These are phyloP conservation scores for Sebastes nivosus DNA, from an alignment of 2,797 vertebrate species.

Conservation along the genomic window DNA sequence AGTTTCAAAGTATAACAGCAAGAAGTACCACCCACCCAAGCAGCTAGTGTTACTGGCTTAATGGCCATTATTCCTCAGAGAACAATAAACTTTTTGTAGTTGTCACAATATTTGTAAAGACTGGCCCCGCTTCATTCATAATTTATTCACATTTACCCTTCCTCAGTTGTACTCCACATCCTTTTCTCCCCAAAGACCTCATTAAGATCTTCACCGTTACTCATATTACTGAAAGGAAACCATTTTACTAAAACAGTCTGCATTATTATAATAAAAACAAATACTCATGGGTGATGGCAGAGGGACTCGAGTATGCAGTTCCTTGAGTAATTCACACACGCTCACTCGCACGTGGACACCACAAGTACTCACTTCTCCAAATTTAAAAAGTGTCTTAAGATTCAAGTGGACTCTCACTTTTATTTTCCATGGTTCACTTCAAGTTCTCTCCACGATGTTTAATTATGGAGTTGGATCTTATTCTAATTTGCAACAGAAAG, in stretches of 20 bases:
- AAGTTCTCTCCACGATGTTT: neutral
- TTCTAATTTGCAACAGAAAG: slow-evolving; percentile 5
- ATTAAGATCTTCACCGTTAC: slow-evolving; percentile 29
- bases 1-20: neutral
- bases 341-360: neutral
- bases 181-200: slow-evolving; percentile 26
- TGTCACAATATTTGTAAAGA: slow-evolving; percentile 16
- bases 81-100: neutral
- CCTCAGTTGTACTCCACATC: neutral
- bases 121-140: neutral
- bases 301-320: neutral
- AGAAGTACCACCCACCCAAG: neutral
- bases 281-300: neutral
- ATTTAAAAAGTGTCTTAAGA: neutral
- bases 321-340: neutral
- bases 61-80: neutral
- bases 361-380: neutral
- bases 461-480: neutral
- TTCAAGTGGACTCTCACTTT: neutral
- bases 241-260: neutral
- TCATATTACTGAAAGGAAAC: neutral
- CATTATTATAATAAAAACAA: neutral
- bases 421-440: neutral
- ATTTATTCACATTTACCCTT: slow-evolving; percentile 22
- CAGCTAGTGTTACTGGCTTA: neutral